These are phyloP conservation scores for Sinodicranocentrus sp. DNA, from an alignment of 2,888 invertebrate genomes.

Conservation along the genomic window DNA sequence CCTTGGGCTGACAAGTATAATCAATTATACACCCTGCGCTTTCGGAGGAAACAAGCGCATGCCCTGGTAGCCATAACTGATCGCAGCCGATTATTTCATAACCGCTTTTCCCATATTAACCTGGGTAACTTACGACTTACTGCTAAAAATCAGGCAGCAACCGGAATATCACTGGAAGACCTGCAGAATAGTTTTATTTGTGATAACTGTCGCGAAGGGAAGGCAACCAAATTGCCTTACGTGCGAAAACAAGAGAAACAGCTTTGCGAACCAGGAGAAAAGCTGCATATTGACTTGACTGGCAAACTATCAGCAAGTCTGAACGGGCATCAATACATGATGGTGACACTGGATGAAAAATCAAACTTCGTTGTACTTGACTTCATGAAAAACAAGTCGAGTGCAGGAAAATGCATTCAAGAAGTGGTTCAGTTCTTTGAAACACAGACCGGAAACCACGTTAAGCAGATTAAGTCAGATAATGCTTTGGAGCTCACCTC, in stretches of 20 bases:
- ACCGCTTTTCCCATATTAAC: no score
- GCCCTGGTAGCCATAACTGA: no score
- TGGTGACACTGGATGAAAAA: conserved; percentile 55
- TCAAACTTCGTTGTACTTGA: conserved; percentile 37
- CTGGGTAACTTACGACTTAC: no score
- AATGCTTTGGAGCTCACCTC: no score
- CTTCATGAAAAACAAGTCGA: conserved; percentile 49
- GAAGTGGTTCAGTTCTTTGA: conserved; percentile 31
- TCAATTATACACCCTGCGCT: no score
- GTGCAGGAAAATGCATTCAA: conserved; percentile 3
- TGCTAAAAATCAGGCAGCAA: no score
- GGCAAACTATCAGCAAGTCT: conserved; percentile 44
- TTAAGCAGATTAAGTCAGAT: conserved; percentile 49
- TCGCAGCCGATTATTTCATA: no score
- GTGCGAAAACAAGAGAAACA: not conserved
- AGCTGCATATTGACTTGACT: conserved; percentile 50
- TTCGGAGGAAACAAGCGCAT: no score
- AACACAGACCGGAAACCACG: conserved; percentile 55
- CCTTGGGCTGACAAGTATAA: no score
- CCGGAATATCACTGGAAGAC: no score
- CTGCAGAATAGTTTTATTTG: not conserved
- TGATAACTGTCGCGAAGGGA: conserved; percentile 26
- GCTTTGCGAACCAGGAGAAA: conserved; percentile 35
- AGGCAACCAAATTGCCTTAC: conserved; percentile 10
- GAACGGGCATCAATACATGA: conserved; percentile 32